Evolutionary conservation across 1,140 invertebrate species (phyloP).

Genomic region (Hylaeus volcanicus): DNA sequence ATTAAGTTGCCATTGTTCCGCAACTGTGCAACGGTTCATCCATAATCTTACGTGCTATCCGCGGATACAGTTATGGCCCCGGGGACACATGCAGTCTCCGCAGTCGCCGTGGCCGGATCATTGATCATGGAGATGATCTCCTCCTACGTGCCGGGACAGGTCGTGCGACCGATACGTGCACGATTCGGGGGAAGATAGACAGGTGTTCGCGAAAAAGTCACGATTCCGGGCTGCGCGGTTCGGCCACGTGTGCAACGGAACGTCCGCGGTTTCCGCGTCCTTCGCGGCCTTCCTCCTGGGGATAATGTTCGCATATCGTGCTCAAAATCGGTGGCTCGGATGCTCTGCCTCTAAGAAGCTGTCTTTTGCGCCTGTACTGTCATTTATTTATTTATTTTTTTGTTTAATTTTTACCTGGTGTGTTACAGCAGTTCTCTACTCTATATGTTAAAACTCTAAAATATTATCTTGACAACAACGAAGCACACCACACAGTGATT

Average conservation of each 20-base stretch:
- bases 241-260: slow-evolving; percentile 59
- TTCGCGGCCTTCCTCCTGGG: slow-evolving; percentile 22
- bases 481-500: neutral
- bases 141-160: slow-evolving; percentile 59
- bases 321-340: slow-evolving; percentile 19
- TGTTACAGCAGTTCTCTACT: too few relatives aligned
- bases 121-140: slow-evolving; percentile 72
- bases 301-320: slow-evolving; percentile 50
- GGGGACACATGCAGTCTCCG: slow-evolving; percentile 62
- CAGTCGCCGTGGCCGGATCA: slow-evolving; percentile 56
- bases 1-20: slow-evolving; percentile 72
- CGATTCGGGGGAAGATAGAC: slow-evolving; percentile 64
- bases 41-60: slow-evolving; percentile 68
- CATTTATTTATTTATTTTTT: too few relatives aligned
- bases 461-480: too few relatives aligned
- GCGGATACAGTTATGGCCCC: slow-evolving; percentile 71
- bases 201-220: slow-evolving; percentile 70
- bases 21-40: slow-evolving; percentile 72
- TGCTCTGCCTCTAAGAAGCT: neutral
- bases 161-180: slow-evolving; percentile 68
- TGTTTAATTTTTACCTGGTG: too few relatives aligned
- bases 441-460: too few relatives aligned
- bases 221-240: slow-evolving; percentile 52
- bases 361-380: neutral
- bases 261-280: slow-evolving; percentile 52